Conservation (phyloP, 2,888 invertebrate genomes). For the Dendrolimus houi region DNA sequence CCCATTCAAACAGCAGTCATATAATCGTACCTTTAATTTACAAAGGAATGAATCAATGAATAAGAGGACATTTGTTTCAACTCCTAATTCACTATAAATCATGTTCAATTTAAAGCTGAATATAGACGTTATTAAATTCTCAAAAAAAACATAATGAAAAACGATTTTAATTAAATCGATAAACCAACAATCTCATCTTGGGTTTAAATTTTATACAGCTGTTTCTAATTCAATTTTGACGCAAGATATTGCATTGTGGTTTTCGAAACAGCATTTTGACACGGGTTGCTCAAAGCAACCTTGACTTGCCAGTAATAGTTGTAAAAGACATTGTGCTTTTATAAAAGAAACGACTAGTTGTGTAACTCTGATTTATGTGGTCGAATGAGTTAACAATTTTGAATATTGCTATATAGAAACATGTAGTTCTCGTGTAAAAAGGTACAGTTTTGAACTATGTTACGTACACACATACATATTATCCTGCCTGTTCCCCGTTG, state of each 20-base stretch:
- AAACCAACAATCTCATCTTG: neutral
- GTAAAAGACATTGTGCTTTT: neutral
- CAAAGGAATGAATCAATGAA: too few species aligned
- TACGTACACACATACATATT: too few species aligned
- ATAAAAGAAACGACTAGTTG: constrained; percentile 1
- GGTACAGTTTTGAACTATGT: too few species aligned
- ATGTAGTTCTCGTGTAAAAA: too few species aligned
- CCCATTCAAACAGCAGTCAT: too few species aligned
- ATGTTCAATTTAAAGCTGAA: too few species aligned
- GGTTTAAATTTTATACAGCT: neutral
- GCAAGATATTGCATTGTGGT: constrained; percentile 22
- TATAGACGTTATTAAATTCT: neutral
- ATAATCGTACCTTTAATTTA: too few species aligned
- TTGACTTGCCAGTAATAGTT: constrained; percentile 19
- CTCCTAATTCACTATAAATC: too few species aligned
- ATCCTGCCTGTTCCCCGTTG: too few species aligned
- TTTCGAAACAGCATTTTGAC: constrained; percentile 26
- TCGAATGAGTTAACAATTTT: neutral
- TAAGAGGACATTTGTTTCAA: too few species aligned
- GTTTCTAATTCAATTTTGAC: constrained; percentile 10
- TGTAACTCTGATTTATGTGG: neutral
- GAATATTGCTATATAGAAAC: too few species aligned
- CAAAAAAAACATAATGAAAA: neutral
- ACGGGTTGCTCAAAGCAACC: constrained; percentile 26
- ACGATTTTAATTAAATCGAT: neutral